Percentiles rank a stretch among this genome's conserved stretches.
phyloP scores from a whole-genome alignment of 1,140 invertebrate genomes.

The Drosophila lacertosa region DNA sequence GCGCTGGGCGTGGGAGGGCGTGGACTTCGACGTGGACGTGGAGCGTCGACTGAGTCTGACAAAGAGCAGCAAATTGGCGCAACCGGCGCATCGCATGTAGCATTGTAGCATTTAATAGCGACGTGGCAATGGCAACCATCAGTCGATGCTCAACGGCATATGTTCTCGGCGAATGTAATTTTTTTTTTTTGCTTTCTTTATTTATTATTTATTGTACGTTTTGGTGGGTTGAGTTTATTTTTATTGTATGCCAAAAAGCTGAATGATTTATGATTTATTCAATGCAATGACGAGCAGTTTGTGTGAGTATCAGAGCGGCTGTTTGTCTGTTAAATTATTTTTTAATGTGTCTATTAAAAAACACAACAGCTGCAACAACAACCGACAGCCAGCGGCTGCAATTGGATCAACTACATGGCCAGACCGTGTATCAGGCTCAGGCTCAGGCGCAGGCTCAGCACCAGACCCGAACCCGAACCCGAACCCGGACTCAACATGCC shows the following conservation, averaged over 20 bases:
- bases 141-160: slow-evolving; percentile 50
- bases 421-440: slow-evolving; percentile 1
- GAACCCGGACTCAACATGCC: slow-evolving; percentile 44
- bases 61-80: slow-evolving; percentile 55
- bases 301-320: slow-evolving; percentile 36
- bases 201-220: slow-evolving; percentile 24
- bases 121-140: slow-evolving; percentile 46
- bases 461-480: no score
- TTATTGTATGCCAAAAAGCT: slow-evolving; percentile 67
- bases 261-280: slow-evolving; percentile 82
- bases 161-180: slow-evolving; percentile 39
- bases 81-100: slow-evolving; percentile 58
- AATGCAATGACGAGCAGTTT: slow-evolving; percentile 54
- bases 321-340: slow-evolving; percentile 77
- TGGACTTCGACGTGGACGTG: slow-evolving; percentile 6
- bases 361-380: slow-evolving; percentile 71
- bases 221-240: slow-evolving; percentile 30
- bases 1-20: neutral
- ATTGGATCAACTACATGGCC: slow-evolving; percentile 49
- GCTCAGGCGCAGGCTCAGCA: neutral
- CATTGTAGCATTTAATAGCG: slow-evolving; percentile 71
- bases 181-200: slow-evolving; percentile 1
- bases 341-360: slow-evolving; percentile 81
- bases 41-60: slow-evolving; percentile 1
- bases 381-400: slow-evolving; percentile 41